Conservation (phyloP, 2,113 vertebrate genomes). For the Myotis yumanensis region DNA sequence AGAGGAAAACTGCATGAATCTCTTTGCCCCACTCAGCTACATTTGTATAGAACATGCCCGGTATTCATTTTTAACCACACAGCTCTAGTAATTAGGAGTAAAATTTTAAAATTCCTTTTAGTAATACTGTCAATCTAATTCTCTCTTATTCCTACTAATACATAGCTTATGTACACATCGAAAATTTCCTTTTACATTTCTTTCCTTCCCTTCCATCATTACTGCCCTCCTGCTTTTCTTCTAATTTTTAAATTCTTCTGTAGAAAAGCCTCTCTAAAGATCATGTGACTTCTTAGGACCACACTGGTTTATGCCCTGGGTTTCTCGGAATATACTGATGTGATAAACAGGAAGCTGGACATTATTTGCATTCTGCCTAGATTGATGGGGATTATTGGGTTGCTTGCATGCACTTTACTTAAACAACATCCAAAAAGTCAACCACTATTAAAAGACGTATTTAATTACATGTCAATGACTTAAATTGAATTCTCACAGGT, state of each 20-base stretch:
- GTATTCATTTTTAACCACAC: not conserved
- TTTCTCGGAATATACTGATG: not conserved
- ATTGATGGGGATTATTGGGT: not conserved
- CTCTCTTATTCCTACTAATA: not conserved
- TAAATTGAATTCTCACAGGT: not conserved
- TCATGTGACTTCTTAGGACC: not conserved
- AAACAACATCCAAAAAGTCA: constrained; percentile 11
- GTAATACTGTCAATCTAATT: not conserved
- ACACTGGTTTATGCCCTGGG: not conserved
- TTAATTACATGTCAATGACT: constrained; percentile 6
- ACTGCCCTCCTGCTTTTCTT: not conserved
- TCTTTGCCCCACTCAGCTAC: not conserved
- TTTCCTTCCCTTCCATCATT: not conserved
- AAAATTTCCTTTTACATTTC: not conserved
- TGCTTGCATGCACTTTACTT: constrained; percentile 16
- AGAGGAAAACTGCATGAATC: not conserved
- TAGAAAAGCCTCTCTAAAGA: not conserved
- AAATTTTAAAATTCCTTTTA: not conserved
- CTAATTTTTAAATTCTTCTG: not conserved
- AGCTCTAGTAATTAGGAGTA: not conserved
- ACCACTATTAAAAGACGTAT: not conserved
- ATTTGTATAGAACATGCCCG: not conserved
- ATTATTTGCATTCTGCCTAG: not conserved
- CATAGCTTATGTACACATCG: not conserved
- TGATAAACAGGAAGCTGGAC: not conserved